Conservation (phyloP, 2,888 invertebrate species). For the Limnephilus marmoratus region DNA sequence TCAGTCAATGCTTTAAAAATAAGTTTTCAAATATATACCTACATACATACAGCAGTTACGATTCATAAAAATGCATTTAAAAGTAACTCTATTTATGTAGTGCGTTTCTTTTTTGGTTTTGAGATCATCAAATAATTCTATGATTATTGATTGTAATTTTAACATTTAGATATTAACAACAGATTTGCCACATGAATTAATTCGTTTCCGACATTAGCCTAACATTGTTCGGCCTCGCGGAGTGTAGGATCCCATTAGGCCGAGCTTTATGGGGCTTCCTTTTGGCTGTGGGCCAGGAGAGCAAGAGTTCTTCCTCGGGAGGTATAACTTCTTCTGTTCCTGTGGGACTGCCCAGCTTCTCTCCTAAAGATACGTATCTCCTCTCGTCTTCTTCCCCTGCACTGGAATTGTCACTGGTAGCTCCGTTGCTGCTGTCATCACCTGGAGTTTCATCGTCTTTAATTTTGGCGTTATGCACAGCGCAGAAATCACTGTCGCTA, state of each 20-base stretch:
- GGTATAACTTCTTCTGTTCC: slow-evolving; percentile 68
- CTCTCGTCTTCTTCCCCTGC: slow-evolving; percentile 70
- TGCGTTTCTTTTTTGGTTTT: slow-evolving; percentile 5
- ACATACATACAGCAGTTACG: background rate
- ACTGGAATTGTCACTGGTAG: slow-evolving; percentile 75
- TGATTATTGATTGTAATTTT: background rate
- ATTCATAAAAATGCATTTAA: background rate
- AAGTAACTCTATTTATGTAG: background rate
- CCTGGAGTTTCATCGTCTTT: slow-evolving; percentile 51
- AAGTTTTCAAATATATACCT: background rate
- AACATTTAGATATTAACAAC: background rate
- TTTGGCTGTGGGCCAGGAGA: slow-evolving; percentile 77
- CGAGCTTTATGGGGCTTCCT: slow-evolving; percentile 66
- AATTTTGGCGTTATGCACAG: slow-evolving; percentile 34
- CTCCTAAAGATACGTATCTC: slow-evolving; percentile 72
- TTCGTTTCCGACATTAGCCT: slow-evolving; percentile 52
- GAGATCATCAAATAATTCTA: slow-evolving; percentile 35
- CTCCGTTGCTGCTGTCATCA: slow-evolving; percentile 67
- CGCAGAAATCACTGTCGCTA: slow-evolving; percentile 69
- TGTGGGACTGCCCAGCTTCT: slow-evolving; percentile 67
- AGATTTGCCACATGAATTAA: slow-evolving; percentile 51
- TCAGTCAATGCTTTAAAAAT: background rate
- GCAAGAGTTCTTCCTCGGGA: slow-evolving; percentile 75
- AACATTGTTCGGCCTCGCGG: slow-evolving; percentile 52
- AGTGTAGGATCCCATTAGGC: slow-evolving; percentile 61